Evolutionary conservation across 2,113 vertebrate species (phyloP).

Genomic region (Onychostruthus taczanowskii): DNA sequence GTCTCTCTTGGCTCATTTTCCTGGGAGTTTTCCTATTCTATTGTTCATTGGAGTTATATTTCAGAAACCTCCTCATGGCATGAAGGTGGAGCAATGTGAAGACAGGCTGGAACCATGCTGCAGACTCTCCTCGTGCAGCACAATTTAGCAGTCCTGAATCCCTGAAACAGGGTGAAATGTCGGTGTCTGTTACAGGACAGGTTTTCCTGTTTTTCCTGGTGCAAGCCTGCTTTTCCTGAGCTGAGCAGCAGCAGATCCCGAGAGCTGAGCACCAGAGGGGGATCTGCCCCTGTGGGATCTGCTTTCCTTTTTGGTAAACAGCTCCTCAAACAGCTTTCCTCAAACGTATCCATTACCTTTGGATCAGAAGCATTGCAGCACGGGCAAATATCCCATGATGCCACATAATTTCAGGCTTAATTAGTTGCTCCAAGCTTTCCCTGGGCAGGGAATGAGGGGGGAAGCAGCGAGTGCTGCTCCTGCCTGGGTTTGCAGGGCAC

Average conservation of each 20-base stretch:
- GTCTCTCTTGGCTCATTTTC: neutral
- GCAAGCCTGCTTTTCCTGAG: neutral
- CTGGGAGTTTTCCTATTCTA: neutral
- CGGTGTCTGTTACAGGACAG: neutral
- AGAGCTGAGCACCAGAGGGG: neutral
- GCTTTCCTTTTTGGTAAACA: neutral
- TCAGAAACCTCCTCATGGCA: neutral
- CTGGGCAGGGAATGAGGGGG: neutral
- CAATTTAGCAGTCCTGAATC: neutral
- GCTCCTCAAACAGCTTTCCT: neutral
- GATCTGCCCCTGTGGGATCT: neutral
- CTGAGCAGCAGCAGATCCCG: neutral
- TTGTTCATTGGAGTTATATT: neutral
- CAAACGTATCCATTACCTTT: neutral
- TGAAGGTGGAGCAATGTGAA: neutral
- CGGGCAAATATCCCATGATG: neutral
- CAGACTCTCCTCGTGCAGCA: neutral
- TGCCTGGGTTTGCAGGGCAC: neutral
- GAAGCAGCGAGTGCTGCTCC: neutral
- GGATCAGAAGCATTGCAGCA: neutral
- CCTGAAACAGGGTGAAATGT: neutral
- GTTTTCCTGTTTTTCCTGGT: neutral
- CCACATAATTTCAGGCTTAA: neutral
- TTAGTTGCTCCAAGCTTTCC: neutral
- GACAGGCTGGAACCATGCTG: accelerated